A percentile compares a stretch with the other conserved stretches of the same genome.
phyloP scores from a whole-genome alignment of 2,113 vertebrate species.

The Nerophis lumbriciformis region DNA sequence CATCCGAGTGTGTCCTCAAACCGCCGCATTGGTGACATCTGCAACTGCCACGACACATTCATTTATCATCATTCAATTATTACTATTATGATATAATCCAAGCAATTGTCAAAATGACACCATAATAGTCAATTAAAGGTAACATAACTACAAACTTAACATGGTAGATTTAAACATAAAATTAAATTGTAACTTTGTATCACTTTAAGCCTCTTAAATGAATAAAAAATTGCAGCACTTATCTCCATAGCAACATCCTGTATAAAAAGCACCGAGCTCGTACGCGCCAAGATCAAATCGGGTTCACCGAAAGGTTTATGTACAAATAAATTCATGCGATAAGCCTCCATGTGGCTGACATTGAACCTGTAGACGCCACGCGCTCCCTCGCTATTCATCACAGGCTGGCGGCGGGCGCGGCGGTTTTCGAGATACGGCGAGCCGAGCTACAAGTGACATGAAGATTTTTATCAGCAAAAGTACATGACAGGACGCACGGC shows the following conservation, averaged over 20 bases:
- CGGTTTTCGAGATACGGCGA: constrained; percentile 44
- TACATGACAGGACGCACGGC: constrained; percentile 20
- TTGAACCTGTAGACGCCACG: constrained; percentile 21
- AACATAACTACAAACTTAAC: too few species aligned
- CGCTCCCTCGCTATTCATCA: constrained; percentile 42
- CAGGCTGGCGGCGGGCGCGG: constrained; percentile 31
- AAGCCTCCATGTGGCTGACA: constrained; percentile 31
- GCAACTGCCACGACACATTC: too few species aligned
- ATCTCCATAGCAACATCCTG: background rate
- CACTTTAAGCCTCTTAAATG: too few species aligned
- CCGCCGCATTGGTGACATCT: too few species aligned
- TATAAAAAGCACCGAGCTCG: background rate
- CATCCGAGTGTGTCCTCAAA: too few species aligned
- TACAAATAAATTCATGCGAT: constrained; percentile 8
- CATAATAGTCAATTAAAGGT: too few species aligned
- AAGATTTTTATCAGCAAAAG: constrained; percentile 50
- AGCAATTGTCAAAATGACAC: too few species aligned
- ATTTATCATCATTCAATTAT: too few species aligned
- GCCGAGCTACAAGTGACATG: constrained; percentile 44
- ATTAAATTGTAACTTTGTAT: too few species aligned
- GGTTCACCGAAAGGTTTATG: constrained; percentile 6
- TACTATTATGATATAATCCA: too few species aligned
- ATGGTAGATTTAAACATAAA: too few species aligned
- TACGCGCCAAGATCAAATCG: constrained; percentile 15
- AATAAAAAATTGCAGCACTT: background rate